These are phyloP conservation scores for Ellobium chinense DNA, from an alignment of 2,888 invertebrate species.

Conservation along the genomic window DNA sequence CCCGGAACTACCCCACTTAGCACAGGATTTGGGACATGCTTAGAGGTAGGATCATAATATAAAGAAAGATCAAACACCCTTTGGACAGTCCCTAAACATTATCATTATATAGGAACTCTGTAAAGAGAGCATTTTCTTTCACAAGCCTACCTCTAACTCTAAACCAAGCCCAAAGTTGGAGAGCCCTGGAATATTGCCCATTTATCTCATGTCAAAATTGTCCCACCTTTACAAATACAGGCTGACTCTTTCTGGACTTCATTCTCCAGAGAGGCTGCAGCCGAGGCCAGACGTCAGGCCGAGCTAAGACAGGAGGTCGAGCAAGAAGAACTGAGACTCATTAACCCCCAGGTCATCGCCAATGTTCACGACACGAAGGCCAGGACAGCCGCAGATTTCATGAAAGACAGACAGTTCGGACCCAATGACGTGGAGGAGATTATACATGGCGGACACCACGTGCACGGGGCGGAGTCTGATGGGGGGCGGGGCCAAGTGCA, in stretches of 20 bases:
- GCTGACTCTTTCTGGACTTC: not conserved
- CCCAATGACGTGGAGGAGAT: constrained; percentile 7
- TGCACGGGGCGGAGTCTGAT: not conserved
- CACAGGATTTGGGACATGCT: no score
- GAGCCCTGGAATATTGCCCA: not conserved
- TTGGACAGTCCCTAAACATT: no score
- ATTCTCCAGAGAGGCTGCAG: not conserved
- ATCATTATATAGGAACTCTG: no score
- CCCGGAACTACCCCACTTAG: no score
- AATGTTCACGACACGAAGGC: constrained; percentile 22
- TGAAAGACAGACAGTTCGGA: constrained; percentile 27
- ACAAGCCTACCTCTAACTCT: no score
- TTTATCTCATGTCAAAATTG: no score
- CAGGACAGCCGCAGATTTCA: constrained; percentile 26
- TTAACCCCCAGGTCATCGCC: not conserved
- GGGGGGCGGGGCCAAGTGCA: not conserved
- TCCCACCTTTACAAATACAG: no score
- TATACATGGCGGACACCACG: constrained; percentile 34
- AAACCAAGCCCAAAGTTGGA: not conserved
- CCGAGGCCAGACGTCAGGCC: not conserved
- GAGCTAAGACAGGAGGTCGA: not conserved
- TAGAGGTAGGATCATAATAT: no score
- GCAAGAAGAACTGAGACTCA: not conserved
- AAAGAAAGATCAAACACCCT: no score
- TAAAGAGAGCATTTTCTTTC: no score